Evolutionary conservation across 2,888 invertebrate species (phyloP).

Genomic region (Colletes collaris): DNA sequence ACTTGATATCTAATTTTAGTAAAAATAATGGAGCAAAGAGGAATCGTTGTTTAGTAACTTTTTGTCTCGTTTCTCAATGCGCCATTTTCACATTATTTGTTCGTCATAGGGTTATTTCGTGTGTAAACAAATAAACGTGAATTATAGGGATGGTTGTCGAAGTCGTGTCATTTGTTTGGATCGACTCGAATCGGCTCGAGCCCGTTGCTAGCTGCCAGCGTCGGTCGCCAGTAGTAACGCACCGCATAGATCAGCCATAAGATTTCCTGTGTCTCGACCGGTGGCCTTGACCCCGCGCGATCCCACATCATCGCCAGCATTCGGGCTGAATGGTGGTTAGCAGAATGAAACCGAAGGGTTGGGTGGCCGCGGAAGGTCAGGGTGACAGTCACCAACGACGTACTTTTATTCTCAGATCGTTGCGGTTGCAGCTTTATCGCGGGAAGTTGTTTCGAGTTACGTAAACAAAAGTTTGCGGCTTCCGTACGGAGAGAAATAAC

Average conservation of each 20-base stretch:
- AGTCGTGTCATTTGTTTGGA: not conserved
- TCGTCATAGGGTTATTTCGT: no score
- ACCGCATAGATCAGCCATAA: conserved; percentile 57
- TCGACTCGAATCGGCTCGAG: not conserved
- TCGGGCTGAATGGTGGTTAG: conserved; percentile 44
- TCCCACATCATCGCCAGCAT: conserved; percentile 42
- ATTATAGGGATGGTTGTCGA: not conserved
- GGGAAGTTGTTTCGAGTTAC: conserved; percentile 27
- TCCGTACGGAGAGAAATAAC: no score
- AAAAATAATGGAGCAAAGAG: no score
- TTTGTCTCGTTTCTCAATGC: no score
- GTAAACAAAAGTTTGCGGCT: conserved; percentile 11
- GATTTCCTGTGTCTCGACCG: conserved; percentile 58
- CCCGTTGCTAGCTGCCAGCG: not conserved
- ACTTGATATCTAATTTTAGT: no score
- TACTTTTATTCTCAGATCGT: conserved; percentile 44
- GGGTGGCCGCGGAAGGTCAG: conserved; percentile 56
- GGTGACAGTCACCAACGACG: conserved; percentile 37
- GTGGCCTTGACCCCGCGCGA: conserved; percentile 52
- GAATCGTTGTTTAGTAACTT: no score
- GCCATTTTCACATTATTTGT: no score
- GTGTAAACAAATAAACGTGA: no score
- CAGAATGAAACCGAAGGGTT: conserved; percentile 51
- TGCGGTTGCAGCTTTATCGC: conserved; percentile 15
- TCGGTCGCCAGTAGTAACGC: conserved; percentile 37